These are phyloP conservation scores for Cebidichthys violaceus DNA, from an alignment of 2,113 vertebrate genomes.

Conservation along the genomic window DNA sequence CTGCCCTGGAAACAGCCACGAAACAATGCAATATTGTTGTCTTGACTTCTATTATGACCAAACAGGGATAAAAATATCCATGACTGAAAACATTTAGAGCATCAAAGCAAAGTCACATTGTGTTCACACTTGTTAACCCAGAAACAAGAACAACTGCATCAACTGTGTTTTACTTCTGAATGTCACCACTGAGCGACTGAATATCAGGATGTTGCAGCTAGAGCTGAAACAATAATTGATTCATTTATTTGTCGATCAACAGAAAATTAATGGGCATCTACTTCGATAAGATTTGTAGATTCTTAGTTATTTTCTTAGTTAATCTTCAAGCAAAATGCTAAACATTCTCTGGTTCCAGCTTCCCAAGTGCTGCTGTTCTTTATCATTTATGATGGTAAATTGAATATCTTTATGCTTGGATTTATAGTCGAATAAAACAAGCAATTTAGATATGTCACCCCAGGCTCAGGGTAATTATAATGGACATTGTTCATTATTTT, in stretches of 20 bases:
- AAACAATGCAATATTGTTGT: conserved; percentile 9
- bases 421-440: conserved; percentile 18
- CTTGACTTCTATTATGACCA: conserved; percentile 6
- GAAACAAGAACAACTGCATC: conserved; percentile 10
- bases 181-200: background rate
- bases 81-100: conserved; percentile 18
- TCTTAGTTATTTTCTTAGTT: no score
- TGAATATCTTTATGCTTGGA: background rate
- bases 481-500: background rate
- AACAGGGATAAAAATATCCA: conserved; percentile 5
- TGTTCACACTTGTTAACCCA: background rate
- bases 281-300: background rate
- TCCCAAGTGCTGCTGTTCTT: background rate
- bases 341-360: background rate
- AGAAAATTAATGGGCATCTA: background rate
- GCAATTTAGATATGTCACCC: background rate
- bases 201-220: background rate
- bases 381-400: background rate
- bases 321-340: background rate
- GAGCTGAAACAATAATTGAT: background rate
- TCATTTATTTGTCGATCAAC: background rate
- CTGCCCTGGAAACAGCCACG: background rate
- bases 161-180: background rate
- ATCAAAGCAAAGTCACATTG: conserved; percentile 1
- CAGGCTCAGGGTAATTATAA: background rate